These are phyloP conservation scores for Selene dorsalis DNA, from an alignment of 2,797 vertebrate genomes.

Conservation along the genomic window DNA sequence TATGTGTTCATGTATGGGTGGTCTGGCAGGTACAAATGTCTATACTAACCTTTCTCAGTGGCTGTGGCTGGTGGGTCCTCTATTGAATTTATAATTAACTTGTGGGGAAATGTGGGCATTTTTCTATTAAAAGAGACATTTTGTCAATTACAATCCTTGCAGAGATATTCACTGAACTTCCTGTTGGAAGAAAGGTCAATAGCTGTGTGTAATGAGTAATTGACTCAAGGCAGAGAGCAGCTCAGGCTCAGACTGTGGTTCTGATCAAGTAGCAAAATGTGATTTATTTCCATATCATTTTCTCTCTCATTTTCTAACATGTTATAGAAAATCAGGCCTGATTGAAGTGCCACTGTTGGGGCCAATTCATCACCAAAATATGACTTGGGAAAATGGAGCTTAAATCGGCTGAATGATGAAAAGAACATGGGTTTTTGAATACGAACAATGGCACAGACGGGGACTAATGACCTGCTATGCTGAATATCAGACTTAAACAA, in stretches of 20 bases:
- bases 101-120: conserved; percentile 85
- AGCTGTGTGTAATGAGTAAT: conserved; percentile 88
- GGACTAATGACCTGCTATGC: conserved; percentile 78
- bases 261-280: conserved; percentile 86
- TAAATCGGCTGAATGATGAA: conserved; percentile 84
- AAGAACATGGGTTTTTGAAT: conserved; percentile 82
- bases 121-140: conserved; percentile 90
- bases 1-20: conserved; percentile 72
- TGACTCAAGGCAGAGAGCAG: conserved; percentile 85
- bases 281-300: conserved; percentile 88
- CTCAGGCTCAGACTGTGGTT: conserved; percentile 78
- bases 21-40: conserved; percentile 84
- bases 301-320: conserved; percentile 80
- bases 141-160: conserved; percentile 89
- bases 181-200: conserved; percentile 90
- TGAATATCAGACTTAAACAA: conserved; percentile 73
- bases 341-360: conserved; percentile 83
- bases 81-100: conserved; percentile 88
- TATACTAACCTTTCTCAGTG: conserved; percentile 81
- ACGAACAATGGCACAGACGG: conserved; percentile 72
- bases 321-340: conserved; percentile 80
- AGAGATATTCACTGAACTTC: conserved; percentile 87
- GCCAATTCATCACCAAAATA: conserved; percentile 82
- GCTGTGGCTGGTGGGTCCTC: conserved; percentile 75
- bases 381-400: conserved; percentile 80